Base-by-base conservation (phyloP, 1,140 invertebrate species). In the Drosophila elegans region DNA sequence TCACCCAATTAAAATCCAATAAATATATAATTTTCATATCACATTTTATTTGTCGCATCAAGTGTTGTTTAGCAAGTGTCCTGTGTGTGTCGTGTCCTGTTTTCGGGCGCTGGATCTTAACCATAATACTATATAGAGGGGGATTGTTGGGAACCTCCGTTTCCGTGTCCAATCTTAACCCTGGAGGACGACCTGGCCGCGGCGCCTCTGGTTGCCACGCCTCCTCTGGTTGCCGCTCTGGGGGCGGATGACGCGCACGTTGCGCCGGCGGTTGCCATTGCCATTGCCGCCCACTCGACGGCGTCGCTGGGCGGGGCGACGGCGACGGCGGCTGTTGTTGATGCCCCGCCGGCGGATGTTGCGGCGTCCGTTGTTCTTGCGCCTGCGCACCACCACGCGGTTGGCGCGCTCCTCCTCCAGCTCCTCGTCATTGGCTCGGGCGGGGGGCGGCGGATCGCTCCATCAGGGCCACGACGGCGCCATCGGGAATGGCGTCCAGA, bases 401-500 rank as follows among this genome's bases (percentile, higher is more conserved):
- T 91, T 91, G 76, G 91, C 83, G 7, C 91, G 86, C 67, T 82
- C 89, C 46, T 91, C 78, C 16, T 74, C 29, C 6, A 32, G 82
- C 6, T 53, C 85, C 6, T 53, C n/a, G 7, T 52, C 71, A 5
- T 51, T 71, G n/a, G 29, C 32, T 16, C 48, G 10, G 13, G 3
- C 44, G 16, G 27, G 27, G n/a, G 39, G 13, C n/a, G 13, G 56
- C 29, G 1, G 86, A 64, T 9, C 84, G 73, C 46, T 91, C 91
- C 86, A 91, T 89, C 2, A 91, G 69, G 2, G 91, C 91, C 3
- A 91, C 90, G 0, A 91, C 88, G 11, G 90, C 89, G 29, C 91
- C 91, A 25, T 91, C 83, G 46, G 91, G 91, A n/a, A 91, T 91
- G 74, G 86, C 77, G 41, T 91, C 84, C 36, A 91, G 74, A 1